Evolutionary conservation across 2,797 vertebrate species (phyloP).

Genomic region (Numenius phaeopus): DNA sequence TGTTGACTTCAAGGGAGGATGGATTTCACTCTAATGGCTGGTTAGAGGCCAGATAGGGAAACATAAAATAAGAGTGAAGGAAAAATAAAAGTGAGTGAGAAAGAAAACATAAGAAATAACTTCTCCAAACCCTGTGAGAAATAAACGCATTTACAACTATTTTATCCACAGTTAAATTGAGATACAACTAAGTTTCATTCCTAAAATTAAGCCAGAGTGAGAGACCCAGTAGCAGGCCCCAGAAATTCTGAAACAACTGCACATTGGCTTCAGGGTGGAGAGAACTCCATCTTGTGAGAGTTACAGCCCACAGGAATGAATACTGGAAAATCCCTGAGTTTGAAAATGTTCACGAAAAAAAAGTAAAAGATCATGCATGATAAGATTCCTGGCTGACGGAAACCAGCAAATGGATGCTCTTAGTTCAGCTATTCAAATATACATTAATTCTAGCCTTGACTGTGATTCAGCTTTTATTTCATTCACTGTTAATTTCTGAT

Average conservation of each 20-base stretch:
- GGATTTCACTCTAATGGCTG: background rate
- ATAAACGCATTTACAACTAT: conserved; percentile 37
- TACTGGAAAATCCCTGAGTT: background rate
- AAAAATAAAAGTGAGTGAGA: conserved; percentile 32
- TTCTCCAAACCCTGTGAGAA: background rate
- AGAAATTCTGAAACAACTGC: background rate
- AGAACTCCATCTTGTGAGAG: background rate
- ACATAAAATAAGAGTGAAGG: conserved; percentile 43
- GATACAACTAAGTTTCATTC: background rate
- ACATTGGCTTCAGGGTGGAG: background rate
- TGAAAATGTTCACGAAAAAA: background rate
- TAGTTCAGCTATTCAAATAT: background rate
- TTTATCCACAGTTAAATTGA: conserved; percentile 53
- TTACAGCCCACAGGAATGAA: background rate
- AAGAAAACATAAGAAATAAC: conserved; percentile 43
- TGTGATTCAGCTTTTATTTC: background rate
- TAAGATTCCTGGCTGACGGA: background rate
- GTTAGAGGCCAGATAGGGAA: conserved; percentile 9
- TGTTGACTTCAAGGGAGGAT: background rate
- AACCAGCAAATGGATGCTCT: background rate
- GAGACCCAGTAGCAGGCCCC: background rate
- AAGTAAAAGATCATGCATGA: fast-evolving
- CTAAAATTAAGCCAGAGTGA: background rate
- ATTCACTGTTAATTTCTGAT: background rate
- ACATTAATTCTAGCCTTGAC: fast-evolving